Conservation (phyloP, 2,888 invertebrate genomes). For the Lycia hirtaria region DNA sequence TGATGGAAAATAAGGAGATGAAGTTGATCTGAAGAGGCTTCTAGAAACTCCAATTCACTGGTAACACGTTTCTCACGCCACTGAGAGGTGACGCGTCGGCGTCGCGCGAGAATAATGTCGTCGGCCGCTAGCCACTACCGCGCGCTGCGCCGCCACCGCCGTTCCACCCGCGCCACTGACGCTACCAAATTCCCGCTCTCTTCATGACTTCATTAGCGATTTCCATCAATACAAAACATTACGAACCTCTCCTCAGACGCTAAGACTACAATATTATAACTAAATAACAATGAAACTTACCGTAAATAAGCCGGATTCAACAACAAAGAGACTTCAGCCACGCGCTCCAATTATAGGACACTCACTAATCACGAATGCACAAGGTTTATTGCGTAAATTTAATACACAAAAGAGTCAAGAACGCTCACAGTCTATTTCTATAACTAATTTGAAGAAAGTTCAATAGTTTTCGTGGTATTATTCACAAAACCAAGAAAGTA, state of each 20-base stretch:
- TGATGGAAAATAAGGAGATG: slow-evolving; percentile 1
- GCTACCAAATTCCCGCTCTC: slow-evolving; percentile 62
- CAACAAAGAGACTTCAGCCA: slow-evolving; percentile 85
- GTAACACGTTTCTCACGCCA: slow-evolving; percentile 69
- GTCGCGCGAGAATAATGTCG: slow-evolving; percentile 70
- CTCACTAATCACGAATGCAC: slow-evolving; percentile 83
- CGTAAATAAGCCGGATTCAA: slow-evolving; percentile 81
- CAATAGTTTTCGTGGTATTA: slow-evolving; percentile 73
- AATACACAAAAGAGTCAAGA: slow-evolving; percentile 69
- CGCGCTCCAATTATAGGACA: slow-evolving; percentile 84
- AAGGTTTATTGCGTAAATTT: slow-evolving; percentile 65
- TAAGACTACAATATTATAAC: slow-evolving; percentile 46
- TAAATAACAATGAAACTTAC: slow-evolving; percentile 67
- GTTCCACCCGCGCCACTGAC: slow-evolving; percentile 66
- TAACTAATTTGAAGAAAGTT: slow-evolving; percentile 72
- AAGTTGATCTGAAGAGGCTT: slow-evolving; percentile 52
- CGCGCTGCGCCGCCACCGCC: slow-evolving; percentile 51
- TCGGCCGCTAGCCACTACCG: slow-evolving; percentile 66
- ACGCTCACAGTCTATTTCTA: slow-evolving; percentile 65
- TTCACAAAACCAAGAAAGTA: slow-evolving; percentile 78
- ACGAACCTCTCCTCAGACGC: slow-evolving; percentile 32
- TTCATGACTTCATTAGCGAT: slow-evolving; percentile 19
- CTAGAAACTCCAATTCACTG: slow-evolving; percentile 67
- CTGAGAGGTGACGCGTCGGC: slow-evolving; percentile 74
- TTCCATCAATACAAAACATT: slow-evolving; percentile 38